Base-by-base conservation (phyloP, 2,888 invertebrate genomes). In the Caenorhabditis angaria region DNA sequence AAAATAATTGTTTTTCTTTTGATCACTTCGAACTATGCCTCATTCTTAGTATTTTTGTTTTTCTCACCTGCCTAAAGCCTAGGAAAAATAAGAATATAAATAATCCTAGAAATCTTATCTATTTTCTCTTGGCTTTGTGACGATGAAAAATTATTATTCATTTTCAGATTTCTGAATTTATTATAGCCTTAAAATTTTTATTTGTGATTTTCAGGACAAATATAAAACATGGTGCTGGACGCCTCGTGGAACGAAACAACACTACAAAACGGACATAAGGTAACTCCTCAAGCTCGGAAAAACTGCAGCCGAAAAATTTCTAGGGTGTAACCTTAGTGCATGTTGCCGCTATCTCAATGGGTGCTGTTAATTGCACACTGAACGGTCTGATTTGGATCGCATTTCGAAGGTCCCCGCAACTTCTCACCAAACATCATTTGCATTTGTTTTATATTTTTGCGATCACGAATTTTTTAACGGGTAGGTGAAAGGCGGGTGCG, bases 391-490 rank as follows among this genome's bases (percentile, higher is more conserved):
- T 80, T n/a, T 80, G 80, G 78, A 61, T 51, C 24, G 73, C 80
- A 1, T 81, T 81, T 59, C 68, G 67, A 50, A 47, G 54, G 2
- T 73, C 72, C 18, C 70, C 75, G 5, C 70, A 63, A 14, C 48
- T 78, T 28, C 70, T 81, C 32, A 62, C 69, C 35, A 81, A 81
- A 59, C 78, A 77, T 51, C 77, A 81, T 47, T 67, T 81, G 4
- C 69, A 81, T 41, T 61, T 81, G n/a, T 81, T 81, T 58, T 81
- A 77, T 27, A 70, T 70, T 1, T 74, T 81, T 50, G 78, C 80
- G 1, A 64, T 81, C n/a, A 78, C 80, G 12, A 80, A 80, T 56
- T 75, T 72, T 48, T 69, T 80, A 28, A 77, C 80, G 41, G 80
- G 80, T 80, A 25, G 1, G 54, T 59, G 27, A 18, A 14, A 1